phyloP scores from a whole-genome alignment of 2,113 vertebrate species.

The Eleginops maclovinus region DNA sequence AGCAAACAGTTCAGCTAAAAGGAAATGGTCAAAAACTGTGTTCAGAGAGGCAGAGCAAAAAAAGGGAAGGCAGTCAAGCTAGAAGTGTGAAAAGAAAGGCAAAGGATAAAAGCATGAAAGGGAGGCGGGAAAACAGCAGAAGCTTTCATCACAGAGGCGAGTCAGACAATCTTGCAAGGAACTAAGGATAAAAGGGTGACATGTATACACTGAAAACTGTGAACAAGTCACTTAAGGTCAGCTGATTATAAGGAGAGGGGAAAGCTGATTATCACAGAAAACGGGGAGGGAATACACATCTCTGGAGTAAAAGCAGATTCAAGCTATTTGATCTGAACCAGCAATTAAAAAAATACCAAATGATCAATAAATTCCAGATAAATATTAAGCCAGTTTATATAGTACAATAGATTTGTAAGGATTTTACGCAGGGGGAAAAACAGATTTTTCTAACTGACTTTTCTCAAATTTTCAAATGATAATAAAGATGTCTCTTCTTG shows the following conservation, averaged over 20 bases:
- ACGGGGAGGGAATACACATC: not conserved
- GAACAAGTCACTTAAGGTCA: slow-evolving; percentile 27
- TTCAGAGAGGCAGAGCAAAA: not conserved
- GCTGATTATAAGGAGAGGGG: slow-evolving; percentile 9
- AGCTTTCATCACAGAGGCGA: not conserved
- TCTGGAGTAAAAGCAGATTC: not conserved
- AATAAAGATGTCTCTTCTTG: slow-evolving; percentile 9
- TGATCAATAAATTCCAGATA: not conserved
- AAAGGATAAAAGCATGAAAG: not conserved
- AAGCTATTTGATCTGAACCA: too few species aligned
- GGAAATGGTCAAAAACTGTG: not conserved
- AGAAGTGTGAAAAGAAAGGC: not conserved
- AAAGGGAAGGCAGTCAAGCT: not conserved
- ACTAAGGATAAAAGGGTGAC: not conserved
- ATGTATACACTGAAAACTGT: not conserved
- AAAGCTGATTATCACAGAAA: not conserved
- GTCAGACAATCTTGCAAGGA: not conserved
- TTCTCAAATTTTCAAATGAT: not conserved
- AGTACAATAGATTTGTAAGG: not conserved
- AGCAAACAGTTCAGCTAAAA: not conserved
- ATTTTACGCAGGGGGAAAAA: not conserved
- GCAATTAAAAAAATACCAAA: not conserved
- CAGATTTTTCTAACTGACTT: not conserved
- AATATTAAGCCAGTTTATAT: not conserved
- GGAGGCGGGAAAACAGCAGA: not conserved